Conservation (phyloP, 2,797 vertebrate species). For the Poeciliopsis turneri region DNA sequence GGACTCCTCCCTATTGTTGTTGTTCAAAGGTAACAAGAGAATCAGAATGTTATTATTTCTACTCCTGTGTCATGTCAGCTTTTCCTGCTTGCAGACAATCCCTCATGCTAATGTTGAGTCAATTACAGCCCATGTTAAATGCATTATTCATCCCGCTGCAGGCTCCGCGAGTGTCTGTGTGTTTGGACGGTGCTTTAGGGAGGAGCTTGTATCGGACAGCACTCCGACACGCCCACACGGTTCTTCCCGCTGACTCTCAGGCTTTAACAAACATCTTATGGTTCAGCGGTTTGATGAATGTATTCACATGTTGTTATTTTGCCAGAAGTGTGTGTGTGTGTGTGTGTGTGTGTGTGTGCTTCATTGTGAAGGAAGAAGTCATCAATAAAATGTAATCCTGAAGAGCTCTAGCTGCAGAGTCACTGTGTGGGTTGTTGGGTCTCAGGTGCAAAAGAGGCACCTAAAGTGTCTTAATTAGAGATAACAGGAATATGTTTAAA, state of each 20-base stretch:
- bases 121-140: slow-evolving; percentile 46
- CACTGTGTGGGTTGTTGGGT: slow-evolving; percentile 38
- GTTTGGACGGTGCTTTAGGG: slow-evolving; percentile 13
- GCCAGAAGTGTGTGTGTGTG: slow-evolving; percentile 1
- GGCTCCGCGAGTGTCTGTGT: slow-evolving; percentile 18
- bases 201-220: slow-evolving; percentile 8
- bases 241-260: slow-evolving; percentile 16
- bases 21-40: slow-evolving; percentile 25
- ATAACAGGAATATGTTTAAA: slow-evolving; percentile 52
- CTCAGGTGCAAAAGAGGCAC: slow-evolving; percentile 58
- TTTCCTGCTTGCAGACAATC: slow-evolving; percentile 39
- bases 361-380: slow-evolving; percentile 10
- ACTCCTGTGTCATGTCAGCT: slow-evolving; percentile 33
- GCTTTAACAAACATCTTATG: slow-evolving; percentile 47
- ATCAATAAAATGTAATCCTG: slow-evolving; percentile 24
- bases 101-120: slow-evolving; percentile 61
- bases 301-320: slow-evolving; percentile 21
- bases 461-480: slow-evolving; percentile 60
- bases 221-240: slow-evolving; percentile 11
- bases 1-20: slow-evolving; percentile 25
- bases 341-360: not conserved
- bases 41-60: slow-evolving; percentile 38
- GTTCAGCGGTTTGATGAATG: slow-evolving; percentile 62
- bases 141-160: slow-evolving; percentile 58
- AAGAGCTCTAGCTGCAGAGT: slow-evolving; percentile 20